phyloP scores from a whole-genome alignment of 37 sponge, comb jelly and placozoan genomes.

The Petrosia ficiformis region DNA sequence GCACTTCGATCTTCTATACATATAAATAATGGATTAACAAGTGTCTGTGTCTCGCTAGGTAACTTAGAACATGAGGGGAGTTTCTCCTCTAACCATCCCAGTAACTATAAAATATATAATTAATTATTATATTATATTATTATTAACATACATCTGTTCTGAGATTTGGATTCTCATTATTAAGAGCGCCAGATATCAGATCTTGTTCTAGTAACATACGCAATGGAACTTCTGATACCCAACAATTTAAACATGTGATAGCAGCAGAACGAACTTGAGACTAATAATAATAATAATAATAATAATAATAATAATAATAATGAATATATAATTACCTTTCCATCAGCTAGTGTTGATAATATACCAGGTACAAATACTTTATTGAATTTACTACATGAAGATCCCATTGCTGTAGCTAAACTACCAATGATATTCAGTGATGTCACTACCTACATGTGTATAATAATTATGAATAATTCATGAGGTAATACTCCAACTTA shows the following conservation, averaged over 20 bases:
- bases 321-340: constrained; percentile 49
- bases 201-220: constrained; percentile 67
- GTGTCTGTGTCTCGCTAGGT: constrained; percentile 50
- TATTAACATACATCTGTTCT: constrained; percentile 58
- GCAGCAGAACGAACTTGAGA: constrained; percentile 69
- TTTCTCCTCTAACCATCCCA: constrained; percentile 82
- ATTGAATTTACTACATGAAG: constrained; percentile 36
- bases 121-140: background rate
- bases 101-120: constrained; percentile 34
- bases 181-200: constrained; percentile 53
- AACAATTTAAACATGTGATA: constrained; percentile 60
- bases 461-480: background rate
- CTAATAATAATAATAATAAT: constrained; percentile 15
- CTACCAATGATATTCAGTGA: constrained; percentile 61
- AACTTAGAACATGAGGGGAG: constrained; percentile 53
- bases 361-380: constrained; percentile 49
- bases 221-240: constrained; percentile 48
- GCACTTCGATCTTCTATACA: constrained; percentile 83
- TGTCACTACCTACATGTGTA: constrained; percentile 44
- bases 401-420: constrained; percentile 80
- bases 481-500: constrained; percentile 7
- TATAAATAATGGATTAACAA: constrained; percentile 53
- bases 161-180: constrained; percentile 84
- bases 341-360: constrained; percentile 48
- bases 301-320: background rate